Evolutionary conservation across 2,888 invertebrate genomes (phyloP), one percentile per base, ranked within the genome.

Genomic region (Esperia sulphurella): DNA sequence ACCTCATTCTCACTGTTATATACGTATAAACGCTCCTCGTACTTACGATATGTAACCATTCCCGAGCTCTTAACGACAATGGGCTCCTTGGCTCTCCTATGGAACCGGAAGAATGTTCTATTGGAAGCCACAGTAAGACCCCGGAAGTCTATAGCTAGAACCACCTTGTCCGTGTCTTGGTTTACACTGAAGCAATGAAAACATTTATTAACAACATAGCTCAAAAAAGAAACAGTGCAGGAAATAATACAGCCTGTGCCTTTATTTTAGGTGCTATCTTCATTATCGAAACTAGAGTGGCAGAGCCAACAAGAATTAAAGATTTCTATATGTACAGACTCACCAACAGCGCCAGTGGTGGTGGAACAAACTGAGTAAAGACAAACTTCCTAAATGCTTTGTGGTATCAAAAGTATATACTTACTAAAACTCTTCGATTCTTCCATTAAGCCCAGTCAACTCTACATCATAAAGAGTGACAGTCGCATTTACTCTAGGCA

Each of bases 391-490:
- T n/a, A n/a, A n/a, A n/a, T n/a, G n/a, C n/a, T n/a, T n/a, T n/a
- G n/a, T n/a, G n/a, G n/a, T n/a, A n/a, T n/a, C 21, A 21, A 21
- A 2, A 21, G 21, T 5, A 3, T 3, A 5, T 21, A 55, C 63
- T 59, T 56, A 76, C 77, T 64, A 72, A 43, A 75, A 74, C 41
- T 73, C 67, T 0, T 55, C 58, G 30, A 76, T 51, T 28, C 49
- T 64, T 4, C 29, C 21, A 14, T 57, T 63, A 1, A 69, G 47
- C 1, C 73, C 74, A 12, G 44, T 55, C 3, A 67, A 49, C 3
- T 47, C 30, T 2, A 53, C 14, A 43, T 63, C 44, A 0, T 43
- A 48, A 3, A 45, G 33, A 0, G 52, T 55, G 0, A 60, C 21
- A 3, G 70, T 63, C 0, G 71, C 4, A 31, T 76, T 77, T 4